These are phyloP conservation scores for Pomacea canaliculata DNA, from an alignment of 2,888 invertebrate genomes.

Conservation along the genomic window DNA sequence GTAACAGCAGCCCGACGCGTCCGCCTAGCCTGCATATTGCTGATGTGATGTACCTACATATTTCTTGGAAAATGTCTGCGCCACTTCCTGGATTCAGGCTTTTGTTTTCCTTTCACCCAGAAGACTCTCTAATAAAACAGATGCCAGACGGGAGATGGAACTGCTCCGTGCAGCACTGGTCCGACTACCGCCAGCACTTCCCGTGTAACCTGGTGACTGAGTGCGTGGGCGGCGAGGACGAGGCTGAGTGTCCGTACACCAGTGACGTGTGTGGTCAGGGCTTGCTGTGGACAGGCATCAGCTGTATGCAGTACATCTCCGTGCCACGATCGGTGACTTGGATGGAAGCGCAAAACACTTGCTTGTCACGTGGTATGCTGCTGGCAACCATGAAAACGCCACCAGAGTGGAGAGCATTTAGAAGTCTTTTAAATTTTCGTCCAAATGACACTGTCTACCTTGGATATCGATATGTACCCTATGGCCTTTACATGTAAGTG, in stretches of 20 bases:
- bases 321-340: too few species aligned
- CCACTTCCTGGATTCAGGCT: constrained; percentile 19
- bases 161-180: constrained; percentile 11
- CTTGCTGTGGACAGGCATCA: too few species aligned
- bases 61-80: not conserved
- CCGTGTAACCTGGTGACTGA: constrained; percentile 15
- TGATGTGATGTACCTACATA: not conserved
- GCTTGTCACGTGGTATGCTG: too few species aligned
- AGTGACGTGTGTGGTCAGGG: too few species aligned
- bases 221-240: constrained; percentile 13
- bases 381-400: too few species aligned
- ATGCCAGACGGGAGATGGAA: constrained; percentile 1
- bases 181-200: constrained; percentile 13
- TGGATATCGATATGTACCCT: too few species aligned
- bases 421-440: too few species aligned
- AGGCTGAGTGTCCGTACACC: not conserved
- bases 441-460: too few species aligned
- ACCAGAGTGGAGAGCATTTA: too few species aligned
- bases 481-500: too few species aligned
- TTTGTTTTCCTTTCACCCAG: constrained; percentile 9
- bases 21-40: not conserved
- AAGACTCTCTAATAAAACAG: not conserved
- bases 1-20: not conserved
- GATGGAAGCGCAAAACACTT: too few species aligned
- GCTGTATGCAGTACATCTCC: too few species aligned